Evolutionary conservation across 2,888 invertebrate species (phyloP).

Genomic region (Syrphus vitripennis): DNA sequence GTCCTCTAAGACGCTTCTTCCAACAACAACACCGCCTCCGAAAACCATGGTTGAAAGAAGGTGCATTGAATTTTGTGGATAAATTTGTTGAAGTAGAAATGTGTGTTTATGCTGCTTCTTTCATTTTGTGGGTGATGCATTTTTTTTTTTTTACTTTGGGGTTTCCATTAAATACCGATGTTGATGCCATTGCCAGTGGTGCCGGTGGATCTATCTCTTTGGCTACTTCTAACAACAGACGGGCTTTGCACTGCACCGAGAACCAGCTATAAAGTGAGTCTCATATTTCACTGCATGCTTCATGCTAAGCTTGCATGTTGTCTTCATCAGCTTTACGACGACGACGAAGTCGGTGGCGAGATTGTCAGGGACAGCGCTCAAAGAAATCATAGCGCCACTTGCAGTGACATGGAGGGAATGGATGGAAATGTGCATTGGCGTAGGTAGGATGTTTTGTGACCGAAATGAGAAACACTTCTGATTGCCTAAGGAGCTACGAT

Average conservation of each 20-base stretch:
- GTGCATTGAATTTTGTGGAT: slow-evolving; percentile 48
- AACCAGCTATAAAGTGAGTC: slow-evolving; percentile 24
- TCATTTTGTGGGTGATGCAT: slow-evolving; percentile 27
- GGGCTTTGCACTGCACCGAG: neutral
- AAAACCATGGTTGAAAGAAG: slow-evolving; percentile 1
- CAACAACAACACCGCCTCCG: neutral
- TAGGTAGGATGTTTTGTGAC: neutral
- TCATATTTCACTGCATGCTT: slow-evolving; percentile 43
- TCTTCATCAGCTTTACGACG: neutral
- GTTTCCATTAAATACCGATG: neutral
- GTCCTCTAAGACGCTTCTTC: neutral
- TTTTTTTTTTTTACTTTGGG: slow-evolving; percentile 12
- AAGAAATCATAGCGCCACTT: slow-evolving; percentile 8
- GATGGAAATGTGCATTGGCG: neutral
- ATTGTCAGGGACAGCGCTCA: slow-evolving; percentile 7
- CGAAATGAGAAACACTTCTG: too few relatives aligned
- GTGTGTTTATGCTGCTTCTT: slow-evolving; percentile 5
- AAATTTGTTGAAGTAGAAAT: slow-evolving; percentile 45
- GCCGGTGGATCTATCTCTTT: neutral
- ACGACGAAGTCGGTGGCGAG: neutral
- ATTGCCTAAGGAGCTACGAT: too few relatives aligned
- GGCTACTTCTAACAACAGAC: neutral
- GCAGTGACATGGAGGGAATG: neutral
- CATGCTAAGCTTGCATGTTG: slow-evolving; percentile 37
- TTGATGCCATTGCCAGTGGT: neutral